These are phyloP conservation scores for Sinocyclocheilus anshuiensis DNA, from an alignment of 2,113 vertebrate species.

Conservation along the genomic window DNA sequence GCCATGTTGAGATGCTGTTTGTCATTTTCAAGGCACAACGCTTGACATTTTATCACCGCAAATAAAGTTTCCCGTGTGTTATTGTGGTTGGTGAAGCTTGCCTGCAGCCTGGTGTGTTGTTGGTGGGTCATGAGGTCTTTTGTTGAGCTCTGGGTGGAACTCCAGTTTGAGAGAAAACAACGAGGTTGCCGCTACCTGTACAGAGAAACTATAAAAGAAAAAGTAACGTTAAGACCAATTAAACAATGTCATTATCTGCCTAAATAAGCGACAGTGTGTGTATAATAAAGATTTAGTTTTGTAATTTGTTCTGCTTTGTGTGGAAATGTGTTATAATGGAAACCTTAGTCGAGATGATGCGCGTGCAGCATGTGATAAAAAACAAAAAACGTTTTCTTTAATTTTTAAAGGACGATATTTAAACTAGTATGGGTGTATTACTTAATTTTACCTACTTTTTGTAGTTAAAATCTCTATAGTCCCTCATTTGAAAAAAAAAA, in stretches of 20 bases:
- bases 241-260: neutral
- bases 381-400: too few species aligned
- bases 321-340: neutral
- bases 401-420: neutral
- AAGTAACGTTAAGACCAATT: neutral
- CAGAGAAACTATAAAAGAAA: neutral
- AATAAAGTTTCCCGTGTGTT: neutral
- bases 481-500: neutral
- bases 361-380: neutral
- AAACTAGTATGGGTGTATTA: neutral
- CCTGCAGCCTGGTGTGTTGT: neutral
- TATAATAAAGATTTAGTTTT: neutral
- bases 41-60: neutral
- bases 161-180: constrained; percentile 18
- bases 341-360: neutral
- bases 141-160: constrained; percentile 42
- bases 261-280: neutral
- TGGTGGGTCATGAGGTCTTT: neutral
- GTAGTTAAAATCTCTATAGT: neutral
- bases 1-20: neutral
- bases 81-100: neutral
- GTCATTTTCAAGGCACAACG: neutral
- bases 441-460: neutral
- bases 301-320: neutral
- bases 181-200: neutral